A percentile compares a stretch with the other conserved stretches of the same genome.
phyloP scores from a whole-genome alignment of 2,113 vertebrate genomes.

The Callaeas wilsoni region DNA sequence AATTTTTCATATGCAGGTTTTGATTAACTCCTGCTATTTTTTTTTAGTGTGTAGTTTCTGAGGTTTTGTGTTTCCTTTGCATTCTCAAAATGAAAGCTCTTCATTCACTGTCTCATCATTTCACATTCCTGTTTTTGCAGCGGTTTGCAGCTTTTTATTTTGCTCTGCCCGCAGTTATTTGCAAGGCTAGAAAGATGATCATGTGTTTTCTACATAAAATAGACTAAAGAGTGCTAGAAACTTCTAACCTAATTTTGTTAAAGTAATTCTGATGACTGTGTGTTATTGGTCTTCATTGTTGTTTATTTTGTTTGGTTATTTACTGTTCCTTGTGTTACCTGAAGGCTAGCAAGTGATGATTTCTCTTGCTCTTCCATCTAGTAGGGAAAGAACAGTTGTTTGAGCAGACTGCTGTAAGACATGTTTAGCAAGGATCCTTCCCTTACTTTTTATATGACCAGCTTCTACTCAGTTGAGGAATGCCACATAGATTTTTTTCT shows the following conservation, averaged over 20 bases:
- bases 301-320: background rate
- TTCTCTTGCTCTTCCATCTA: background rate
- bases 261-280: background rate
- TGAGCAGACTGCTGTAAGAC: background rate
- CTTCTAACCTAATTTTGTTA: background rate
- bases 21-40: background rate
- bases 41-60: background rate
- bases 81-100: background rate
- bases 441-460: background rate
- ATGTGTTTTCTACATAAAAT: background rate
- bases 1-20: background rate
- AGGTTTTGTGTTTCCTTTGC: background rate
- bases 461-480: background rate
- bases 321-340: background rate
- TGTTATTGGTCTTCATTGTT: background rate
- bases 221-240: background rate
- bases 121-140: background rate
- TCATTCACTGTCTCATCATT: background rate
- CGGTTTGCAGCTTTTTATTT: background rate
- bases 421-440: background rate
- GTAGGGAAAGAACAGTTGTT: background rate
- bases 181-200: background rate
- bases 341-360: background rate
- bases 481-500: background rate
- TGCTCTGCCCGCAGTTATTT: background rate